phyloP scores from a whole-genome alignment of 2,888 invertebrate genomes.

The Eristalis tenax region DNA sequence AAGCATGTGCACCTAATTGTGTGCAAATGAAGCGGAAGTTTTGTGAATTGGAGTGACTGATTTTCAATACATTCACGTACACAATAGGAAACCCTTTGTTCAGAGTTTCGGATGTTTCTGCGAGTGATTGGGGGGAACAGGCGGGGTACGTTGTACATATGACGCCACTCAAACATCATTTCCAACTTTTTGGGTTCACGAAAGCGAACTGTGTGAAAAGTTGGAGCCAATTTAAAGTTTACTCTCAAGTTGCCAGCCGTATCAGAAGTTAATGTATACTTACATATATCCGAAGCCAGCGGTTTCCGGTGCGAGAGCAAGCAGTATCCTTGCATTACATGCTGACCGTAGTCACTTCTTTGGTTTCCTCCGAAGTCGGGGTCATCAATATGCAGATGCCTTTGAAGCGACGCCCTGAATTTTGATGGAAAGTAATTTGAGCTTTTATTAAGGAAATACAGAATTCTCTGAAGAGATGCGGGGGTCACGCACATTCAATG shows the following conservation, averaged over 20 bases:
- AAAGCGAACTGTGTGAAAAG: not conserved
- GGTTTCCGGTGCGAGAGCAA: not conserved
- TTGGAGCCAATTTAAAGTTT: not conserved
- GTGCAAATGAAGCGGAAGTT: conserved; percentile 6
- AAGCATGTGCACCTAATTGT: not conserved
- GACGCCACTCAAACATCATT: not conserved
- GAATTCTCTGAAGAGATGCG: too few species aligned
- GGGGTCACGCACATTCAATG: too few species aligned
- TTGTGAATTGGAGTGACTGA: not conserved
- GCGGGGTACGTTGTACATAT: too few species aligned
- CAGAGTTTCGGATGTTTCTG: not conserved
- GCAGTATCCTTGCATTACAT: too few species aligned
- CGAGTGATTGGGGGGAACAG: not conserved
- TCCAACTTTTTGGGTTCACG: not conserved
- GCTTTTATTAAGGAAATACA: too few species aligned
- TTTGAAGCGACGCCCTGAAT: too few species aligned
- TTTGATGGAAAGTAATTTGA: too few species aligned
- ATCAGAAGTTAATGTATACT: not conserved
- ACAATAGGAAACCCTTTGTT: not conserved
- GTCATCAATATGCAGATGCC: too few species aligned
- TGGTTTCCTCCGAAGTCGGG: too few species aligned
- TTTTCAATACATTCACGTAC: not conserved
- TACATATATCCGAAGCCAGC: not conserved
- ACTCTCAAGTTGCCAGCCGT: not conserved
- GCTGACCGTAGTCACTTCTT: too few species aligned